Conservation (phyloP, 2,113 vertebrate genomes). For the Chrysemys picta region DNA sequence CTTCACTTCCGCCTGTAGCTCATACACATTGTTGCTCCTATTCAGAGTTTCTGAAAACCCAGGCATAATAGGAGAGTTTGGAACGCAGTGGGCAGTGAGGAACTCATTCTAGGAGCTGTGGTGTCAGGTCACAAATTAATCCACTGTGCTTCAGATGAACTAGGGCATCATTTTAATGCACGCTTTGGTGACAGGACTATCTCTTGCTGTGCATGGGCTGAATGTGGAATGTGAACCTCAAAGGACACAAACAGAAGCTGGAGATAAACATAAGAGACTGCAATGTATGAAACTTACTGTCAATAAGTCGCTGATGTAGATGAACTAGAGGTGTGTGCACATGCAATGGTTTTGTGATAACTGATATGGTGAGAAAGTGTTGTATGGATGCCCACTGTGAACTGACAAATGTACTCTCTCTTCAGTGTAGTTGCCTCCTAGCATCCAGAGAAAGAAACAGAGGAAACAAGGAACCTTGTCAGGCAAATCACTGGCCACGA, state of each 20-base stretch:
- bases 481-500: not conserved
- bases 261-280: not conserved
- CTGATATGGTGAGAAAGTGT: fast-evolving
- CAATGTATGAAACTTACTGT: not conserved
- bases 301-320: not conserved
- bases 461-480: not conserved
- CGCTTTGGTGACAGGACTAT: constrained; percentile 20
- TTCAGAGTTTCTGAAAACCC: not conserved
- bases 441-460: not conserved
- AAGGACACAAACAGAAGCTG: constrained; percentile 46
- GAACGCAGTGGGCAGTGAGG: not conserved
- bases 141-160: constrained; percentile 40
- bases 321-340: fast-evolving
- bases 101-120: not conserved
- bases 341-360: not conserved
- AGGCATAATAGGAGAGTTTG: not conserved
- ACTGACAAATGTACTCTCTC: not conserved
- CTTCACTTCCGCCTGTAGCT: not conserved
- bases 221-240: constrained; percentile 44
- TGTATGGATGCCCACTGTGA: not conserved
- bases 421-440: fast-evolving
- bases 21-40: not conserved
- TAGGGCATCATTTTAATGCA: constrained; percentile 62
- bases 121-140: constrained; percentile 37
- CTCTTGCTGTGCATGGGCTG: constrained; percentile 40